These are phyloP conservation scores for Tipula helvola DNA, from an alignment of 2,888 invertebrate species.

Conservation along the genomic window DNA sequence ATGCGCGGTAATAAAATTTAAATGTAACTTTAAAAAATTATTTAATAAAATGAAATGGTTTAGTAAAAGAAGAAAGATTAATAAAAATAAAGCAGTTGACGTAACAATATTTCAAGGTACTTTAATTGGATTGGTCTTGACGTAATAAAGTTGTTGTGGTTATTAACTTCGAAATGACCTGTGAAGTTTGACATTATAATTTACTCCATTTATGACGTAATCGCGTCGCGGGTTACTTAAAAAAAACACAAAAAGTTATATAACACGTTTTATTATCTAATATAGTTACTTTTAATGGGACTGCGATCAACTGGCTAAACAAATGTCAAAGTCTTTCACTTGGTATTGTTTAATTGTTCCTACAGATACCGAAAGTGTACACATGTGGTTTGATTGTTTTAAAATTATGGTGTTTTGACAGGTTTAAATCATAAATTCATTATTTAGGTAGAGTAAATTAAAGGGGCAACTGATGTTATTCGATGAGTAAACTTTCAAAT, in stretches of 20 bases:
- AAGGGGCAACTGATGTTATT: neutral
- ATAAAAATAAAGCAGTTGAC: neutral
- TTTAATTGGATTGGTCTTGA: neutral
- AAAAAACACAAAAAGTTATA: neutral
- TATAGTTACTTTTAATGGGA: neutral
- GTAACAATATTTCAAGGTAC: neutral
- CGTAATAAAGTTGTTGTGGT: neutral
- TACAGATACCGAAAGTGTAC: neutral
- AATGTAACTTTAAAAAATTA: neutral
- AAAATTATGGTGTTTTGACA: neutral
- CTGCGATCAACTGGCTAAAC: neutral
- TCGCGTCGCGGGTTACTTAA: neutral
- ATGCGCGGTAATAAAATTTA: neutral
- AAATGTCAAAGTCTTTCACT: neutral
- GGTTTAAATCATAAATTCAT: neutral
- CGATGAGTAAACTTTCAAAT: neutral
- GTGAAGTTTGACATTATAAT: neutral
- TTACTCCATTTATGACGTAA: neutral
- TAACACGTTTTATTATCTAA: neutral
- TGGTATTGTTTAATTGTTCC: neutral
- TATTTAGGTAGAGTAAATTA: no score
- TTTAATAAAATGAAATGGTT: neutral
- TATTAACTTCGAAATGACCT: neutral
- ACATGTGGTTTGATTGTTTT: neutral
- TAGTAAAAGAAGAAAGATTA: neutral